A percentile compares a stretch with the other conserved stretches of the same genome.
phyloP scores from a whole-genome alignment of 1,140 invertebrate species.

The Littorina saxatilis region DNA sequence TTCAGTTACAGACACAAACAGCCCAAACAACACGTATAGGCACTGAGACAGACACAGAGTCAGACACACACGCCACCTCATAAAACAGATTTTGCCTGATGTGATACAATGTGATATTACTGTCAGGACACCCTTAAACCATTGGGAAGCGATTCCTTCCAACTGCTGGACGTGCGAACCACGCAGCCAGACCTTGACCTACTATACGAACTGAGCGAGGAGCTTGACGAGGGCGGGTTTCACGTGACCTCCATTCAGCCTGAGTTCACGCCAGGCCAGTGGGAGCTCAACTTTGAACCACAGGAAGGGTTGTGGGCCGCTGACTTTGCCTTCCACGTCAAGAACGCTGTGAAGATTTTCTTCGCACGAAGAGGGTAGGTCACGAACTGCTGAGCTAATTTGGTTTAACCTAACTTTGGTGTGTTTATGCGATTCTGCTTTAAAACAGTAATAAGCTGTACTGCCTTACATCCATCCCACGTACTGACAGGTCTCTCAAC shows the following conservation, averaged over 20 bases:
- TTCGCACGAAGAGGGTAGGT: neutral
- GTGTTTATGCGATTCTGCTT: neutral
- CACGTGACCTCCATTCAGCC: neutral
- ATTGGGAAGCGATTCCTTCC: neutral
- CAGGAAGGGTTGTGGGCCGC: neutral
- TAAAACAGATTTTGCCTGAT: no score
- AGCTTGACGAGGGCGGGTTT: neutral
- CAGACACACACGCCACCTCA: no score
- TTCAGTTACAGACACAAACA: no score
- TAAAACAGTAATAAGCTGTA: neutral
- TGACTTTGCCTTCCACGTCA: neutral
- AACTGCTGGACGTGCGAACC: neutral
- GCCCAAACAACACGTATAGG: no score
- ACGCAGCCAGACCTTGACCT: neutral
- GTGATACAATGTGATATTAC: no score
- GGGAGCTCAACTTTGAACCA: neutral
- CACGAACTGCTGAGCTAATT: neutral
- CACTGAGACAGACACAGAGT: no score
- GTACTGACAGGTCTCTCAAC: no score
- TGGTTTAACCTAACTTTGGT: neutral
- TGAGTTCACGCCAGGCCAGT: neutral
- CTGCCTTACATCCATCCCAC: no score
- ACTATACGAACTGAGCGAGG: neutral
- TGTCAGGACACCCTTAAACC: neutral
- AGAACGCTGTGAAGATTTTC: neutral